A percentile compares a stretch with the other conserved stretches of the same genome.
Evolutionary conservation across 2,888 invertebrate species (phyloP).

Genomic region (Tachina fera): DNA sequence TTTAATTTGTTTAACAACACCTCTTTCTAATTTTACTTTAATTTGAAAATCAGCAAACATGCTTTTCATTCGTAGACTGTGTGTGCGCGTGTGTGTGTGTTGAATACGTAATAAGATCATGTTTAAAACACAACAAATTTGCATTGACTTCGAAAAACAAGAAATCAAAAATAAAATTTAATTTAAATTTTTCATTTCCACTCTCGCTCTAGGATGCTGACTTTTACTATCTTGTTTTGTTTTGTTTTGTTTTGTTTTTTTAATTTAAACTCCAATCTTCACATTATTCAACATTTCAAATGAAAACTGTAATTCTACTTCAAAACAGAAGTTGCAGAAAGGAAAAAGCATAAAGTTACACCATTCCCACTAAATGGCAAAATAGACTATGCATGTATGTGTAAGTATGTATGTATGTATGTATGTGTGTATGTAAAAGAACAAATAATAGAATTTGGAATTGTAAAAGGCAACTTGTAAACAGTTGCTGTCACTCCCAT

Average conservation of each 20-base stretch:
- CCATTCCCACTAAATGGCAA: conserved; percentile 26
- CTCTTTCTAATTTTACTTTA: conserved; percentile 35
- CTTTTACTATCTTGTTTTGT: neutral
- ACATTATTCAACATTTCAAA: conserved; percentile 30
- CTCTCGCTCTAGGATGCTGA: neutral
- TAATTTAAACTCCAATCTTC: neutral
- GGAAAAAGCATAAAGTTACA: conserved; percentile 3
- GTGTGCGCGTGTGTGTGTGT: neutral
- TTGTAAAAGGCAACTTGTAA: conserved; percentile 60
- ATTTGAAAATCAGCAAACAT: conserved; percentile 23
- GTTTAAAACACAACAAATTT: conserved; percentile 45
- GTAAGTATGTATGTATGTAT: too few relatives aligned
- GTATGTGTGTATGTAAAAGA: neutral
- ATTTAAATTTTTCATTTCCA: conserved; percentile 57
- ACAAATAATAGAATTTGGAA: conserved; percentile 29
- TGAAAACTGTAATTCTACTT: conserved; percentile 12
- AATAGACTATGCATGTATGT: conserved; percentile 15
- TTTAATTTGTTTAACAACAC: conserved; percentile 59
- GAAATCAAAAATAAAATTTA: conserved; percentile 46
- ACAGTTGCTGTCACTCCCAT: conserved; percentile 73
- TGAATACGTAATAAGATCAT: conserved; percentile 65
- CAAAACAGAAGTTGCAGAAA: neutral
- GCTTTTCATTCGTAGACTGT: conserved; percentile 16
- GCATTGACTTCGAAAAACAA: conserved; percentile 57
- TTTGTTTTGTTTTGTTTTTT: neutral